Percentiles rank a stretch among this genome's conserved stretches.
phyloP scores from a whole-genome alignment of 2,113 vertebrate species.

The Crotophaga sulcirostris region DNA sequence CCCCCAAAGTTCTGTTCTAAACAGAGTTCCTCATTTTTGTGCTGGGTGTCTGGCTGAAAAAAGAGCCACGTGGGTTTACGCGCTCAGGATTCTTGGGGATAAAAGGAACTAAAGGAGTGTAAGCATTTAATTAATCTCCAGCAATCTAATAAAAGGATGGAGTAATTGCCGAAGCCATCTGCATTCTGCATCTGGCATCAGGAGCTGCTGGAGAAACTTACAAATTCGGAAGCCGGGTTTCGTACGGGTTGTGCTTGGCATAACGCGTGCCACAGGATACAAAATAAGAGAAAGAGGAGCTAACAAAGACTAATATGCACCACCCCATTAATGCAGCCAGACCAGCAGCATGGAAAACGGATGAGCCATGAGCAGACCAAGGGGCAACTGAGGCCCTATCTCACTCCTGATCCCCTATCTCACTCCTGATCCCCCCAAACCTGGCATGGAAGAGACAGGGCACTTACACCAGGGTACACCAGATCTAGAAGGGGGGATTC shows the following conservation, averaged over 20 bases:
- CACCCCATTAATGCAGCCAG: neutral
- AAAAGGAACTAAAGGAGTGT: constrained; percentile 28
- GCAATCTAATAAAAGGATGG: constrained; percentile 47
- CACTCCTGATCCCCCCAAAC: neutral
- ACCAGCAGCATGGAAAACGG: neutral
- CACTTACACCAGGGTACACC: fast-evolving
- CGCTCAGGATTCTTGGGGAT: neutral
- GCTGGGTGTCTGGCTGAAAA: neutral
- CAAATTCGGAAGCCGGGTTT: neutral
- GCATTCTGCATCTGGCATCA: constrained; percentile 23
- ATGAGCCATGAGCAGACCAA: neutral
- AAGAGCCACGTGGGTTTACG: neutral
- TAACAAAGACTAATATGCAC: neutral
- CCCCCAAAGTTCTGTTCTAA: neutral
- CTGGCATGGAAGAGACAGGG: neutral
- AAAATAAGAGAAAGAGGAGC: neutral
- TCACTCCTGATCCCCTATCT: neutral
- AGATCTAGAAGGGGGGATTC: neutral
- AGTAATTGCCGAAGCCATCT: constrained; percentile 44
- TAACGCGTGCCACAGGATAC: neutral
- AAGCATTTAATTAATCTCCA: constrained; percentile 60
- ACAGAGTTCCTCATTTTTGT: neutral
- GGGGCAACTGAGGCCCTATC: neutral
- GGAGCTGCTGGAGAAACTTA: neutral
- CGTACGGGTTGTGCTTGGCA: neutral